phyloP scores from a whole-genome alignment of 2,888 invertebrate genomes.

The Hypercompe scribonia region DNA sequence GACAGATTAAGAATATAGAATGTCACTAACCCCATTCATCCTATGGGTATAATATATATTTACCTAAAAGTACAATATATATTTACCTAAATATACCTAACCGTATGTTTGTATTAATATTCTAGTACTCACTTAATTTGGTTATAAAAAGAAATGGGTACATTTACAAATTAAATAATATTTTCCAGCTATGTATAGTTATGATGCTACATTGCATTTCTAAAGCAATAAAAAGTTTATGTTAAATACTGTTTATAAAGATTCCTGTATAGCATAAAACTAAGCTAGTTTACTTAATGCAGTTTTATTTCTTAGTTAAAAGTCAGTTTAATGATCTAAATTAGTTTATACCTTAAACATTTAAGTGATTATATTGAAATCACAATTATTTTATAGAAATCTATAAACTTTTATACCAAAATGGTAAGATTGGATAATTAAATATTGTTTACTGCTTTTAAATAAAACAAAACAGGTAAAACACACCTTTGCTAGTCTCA shows the following conservation, averaged over 20 bases:
- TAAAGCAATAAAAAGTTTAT: too few relatives aligned
- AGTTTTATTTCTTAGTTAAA: neutral
- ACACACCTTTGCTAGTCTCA: neutral
- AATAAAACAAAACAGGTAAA: neutral
- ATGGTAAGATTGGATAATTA: neutral
- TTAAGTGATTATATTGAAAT: neutral
- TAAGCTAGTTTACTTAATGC: neutral
- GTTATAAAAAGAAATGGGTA: neutral
- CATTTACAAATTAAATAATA: neutral
- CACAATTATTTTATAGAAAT: conserved; percentile 3
- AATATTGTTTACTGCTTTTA: neutral
- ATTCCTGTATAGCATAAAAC: too few relatives aligned
- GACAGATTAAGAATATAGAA: too few relatives aligned
- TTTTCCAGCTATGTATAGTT: too few relatives aligned
- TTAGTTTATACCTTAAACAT: neutral
- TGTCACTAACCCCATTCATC: too few relatives aligned
- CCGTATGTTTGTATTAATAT: too few relatives aligned
- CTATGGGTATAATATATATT: neutral
- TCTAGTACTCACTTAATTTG: neutral
- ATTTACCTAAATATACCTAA: neutral
- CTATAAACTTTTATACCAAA: neutral
- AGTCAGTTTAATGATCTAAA: neutral
- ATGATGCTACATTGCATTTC: neutral
- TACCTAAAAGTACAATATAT: neutral
- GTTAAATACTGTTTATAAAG: neutral